Evolutionary conservation across 1,140 invertebrate genomes (phyloP).

Genomic region (Scylla paramamosain): DNA sequence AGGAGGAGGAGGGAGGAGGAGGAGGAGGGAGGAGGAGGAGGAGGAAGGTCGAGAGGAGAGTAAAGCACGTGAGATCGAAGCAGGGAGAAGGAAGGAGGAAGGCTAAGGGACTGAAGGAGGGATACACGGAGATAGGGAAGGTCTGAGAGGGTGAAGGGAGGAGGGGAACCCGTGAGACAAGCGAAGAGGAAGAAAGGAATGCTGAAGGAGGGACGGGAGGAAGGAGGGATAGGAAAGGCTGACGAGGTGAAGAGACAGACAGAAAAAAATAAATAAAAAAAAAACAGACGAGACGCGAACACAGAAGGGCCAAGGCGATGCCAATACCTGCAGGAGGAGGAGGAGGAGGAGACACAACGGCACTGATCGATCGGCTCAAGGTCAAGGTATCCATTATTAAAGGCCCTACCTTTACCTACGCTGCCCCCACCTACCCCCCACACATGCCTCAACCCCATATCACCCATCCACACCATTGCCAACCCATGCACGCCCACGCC

Average conservation of each 20-base stretch:
- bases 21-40: background rate
- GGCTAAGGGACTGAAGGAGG: background rate
- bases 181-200: background rate
- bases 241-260: too few species aligned
- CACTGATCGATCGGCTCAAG: background rate
- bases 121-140: background rate
- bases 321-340: background rate
- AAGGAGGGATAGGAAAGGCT: too few species aligned
- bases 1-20: background rate
- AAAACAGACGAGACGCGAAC: too few species aligned
- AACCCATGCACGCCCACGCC: too few species aligned
- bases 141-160: background rate
- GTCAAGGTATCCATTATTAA: slow-evolving; percentile 27
- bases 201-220: background rate
- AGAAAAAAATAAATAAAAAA: too few species aligned
- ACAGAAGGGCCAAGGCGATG: background rate
- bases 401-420: background rate
- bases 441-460: background rate
- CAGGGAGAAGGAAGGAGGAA: background rate
- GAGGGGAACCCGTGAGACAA: background rate
- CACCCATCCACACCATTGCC: background rate
- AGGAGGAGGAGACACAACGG: background rate
- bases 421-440: background rate
- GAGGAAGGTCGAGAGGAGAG: background rate
- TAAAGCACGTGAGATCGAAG: background rate